A percentile compares a stretch with the other conserved stretches of the same genome.
These are phyloP conservation scores for Pteronotus mesoamericanus DNA, from an alignment of 2,797 vertebrate genomes.

Conservation along the genomic window DNA sequence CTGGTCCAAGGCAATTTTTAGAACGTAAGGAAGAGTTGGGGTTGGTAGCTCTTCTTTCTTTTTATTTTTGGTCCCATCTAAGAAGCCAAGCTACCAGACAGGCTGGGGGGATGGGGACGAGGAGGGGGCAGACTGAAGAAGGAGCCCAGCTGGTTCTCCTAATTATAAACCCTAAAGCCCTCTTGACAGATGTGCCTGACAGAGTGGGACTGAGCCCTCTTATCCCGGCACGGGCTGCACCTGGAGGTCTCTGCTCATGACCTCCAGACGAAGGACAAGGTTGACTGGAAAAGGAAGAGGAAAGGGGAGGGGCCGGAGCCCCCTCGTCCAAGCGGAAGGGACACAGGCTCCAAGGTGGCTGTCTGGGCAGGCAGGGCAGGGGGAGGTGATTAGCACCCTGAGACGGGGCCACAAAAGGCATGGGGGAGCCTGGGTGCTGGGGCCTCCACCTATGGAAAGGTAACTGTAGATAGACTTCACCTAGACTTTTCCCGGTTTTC, in stretches of 20 bases:
- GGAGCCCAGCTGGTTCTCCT: constrained; percentile 54
- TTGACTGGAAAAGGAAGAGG: constrained; percentile 50
- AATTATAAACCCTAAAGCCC: constrained; percentile 62
- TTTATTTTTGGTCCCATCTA: not conserved
- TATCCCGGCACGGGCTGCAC: constrained; percentile 70
- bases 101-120: not conserved
- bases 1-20: not conserved
- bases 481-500: not conserved
- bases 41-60: not conserved
- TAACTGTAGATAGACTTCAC: not conserved
- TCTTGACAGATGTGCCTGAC: constrained; percentile 72
- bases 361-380: not conserved
- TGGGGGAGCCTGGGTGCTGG: not conserved
- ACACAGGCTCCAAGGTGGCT: not conserved
- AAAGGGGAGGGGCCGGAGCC: not conserved
- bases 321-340: not conserved
- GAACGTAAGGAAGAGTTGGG: not conserved
- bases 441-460: not conserved
- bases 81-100: not conserved
- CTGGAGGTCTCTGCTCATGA: constrained; percentile 76
- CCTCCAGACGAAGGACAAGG: constrained; percentile 67
- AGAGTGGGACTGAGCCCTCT: constrained; percentile 31
- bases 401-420: not conserved
- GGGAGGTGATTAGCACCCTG: not conserved
- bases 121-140: not conserved